phyloP scores from a whole-genome alignment of 2,888 invertebrate genomes.

The Caenorhabditis afra region DNA sequence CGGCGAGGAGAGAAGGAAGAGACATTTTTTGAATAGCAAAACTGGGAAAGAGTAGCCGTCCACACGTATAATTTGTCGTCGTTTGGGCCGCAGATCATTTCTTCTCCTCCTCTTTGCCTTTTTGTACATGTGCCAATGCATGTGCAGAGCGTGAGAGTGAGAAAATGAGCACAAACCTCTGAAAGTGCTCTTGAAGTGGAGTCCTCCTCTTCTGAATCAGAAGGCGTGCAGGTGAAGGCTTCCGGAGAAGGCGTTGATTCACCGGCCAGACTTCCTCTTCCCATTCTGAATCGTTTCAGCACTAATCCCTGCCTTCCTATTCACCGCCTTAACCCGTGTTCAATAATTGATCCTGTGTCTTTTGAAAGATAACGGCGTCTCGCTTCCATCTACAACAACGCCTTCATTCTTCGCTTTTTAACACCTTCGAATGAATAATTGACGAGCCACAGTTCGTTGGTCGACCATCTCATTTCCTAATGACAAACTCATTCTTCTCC shows the following conservation, averaged over 20 bases:
- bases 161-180: too few species aligned
- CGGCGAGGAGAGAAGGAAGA: not conserved
- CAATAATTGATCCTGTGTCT: conserved; percentile 21
- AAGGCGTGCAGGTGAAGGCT: too few species aligned
- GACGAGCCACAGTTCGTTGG: not conserved
- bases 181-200: too few species aligned
- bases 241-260: too few species aligned
- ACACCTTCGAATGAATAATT: conserved; percentile 11
- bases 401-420: not conserved
- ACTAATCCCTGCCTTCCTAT: too few species aligned
- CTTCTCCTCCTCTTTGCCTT: too few species aligned
- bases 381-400: not conserved
- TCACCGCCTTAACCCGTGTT: conserved; percentile 1
- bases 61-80: not conserved
- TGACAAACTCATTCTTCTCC: conserved; percentile 1
- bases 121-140: too few species aligned
- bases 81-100: too few species aligned
- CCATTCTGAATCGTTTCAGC: too few species aligned
- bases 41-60: conserved; percentile 1
- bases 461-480: conserved; percentile 7
- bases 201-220: too few species aligned
- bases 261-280: too few species aligned
- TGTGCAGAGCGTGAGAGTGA: too few species aligned
- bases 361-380: not conserved
- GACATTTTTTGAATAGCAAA: conserved; percentile 7